A percentile compares a stretch with the other conserved stretches of the same genome.
Conservation (phyloP, 2,797 vertebrate genomes). For the Falco rusticolus region DNA sequence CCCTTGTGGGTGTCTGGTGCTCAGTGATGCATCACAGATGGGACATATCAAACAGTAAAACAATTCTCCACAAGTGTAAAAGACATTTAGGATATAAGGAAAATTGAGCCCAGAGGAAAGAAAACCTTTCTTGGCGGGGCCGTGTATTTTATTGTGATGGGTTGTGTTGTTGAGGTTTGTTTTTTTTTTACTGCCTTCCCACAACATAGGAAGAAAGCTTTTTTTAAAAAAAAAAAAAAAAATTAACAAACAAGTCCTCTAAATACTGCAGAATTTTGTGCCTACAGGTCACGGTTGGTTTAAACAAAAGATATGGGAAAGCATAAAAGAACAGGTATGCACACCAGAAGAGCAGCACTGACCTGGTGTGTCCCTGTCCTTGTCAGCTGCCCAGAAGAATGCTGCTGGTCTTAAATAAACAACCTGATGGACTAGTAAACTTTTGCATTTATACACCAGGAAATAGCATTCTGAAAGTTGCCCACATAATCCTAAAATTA, state of each 20-base stretch:
- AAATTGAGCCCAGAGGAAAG: conserved; percentile 59
- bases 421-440: background rate
- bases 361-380: conserved; percentile 7
- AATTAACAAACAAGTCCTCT: background rate
- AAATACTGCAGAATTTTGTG: conserved; percentile 31
- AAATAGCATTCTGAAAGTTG: conserved; percentile 45
- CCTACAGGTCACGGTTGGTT: conserved; percentile 16
- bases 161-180: background rate
- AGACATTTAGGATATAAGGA: conserved; percentile 43
- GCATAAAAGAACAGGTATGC: conserved; percentile 36
- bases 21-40: conserved; percentile 41
- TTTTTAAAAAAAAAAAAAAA: background rate
- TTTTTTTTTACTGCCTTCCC: background rate
- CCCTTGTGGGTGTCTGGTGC: conserved; percentile 18
- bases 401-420: conserved; percentile 14
- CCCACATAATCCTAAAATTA: conserved; percentile 38
- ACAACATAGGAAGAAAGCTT: background rate
- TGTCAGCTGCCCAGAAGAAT: conserved; percentile 26
- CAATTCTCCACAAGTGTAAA: conserved; percentile 18
- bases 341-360: background rate
- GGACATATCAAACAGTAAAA: conserved; percentile 46
- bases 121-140: conserved; percentile 11
- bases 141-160: background rate
- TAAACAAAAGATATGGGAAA: conserved; percentile 18
- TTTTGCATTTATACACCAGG: conserved; percentile 36